A percentile compares a stretch with the other conserved stretches of the same genome.
Evolutionary conservation across 2,888 invertebrate species (phyloP).

Genomic region (Hyposoter dolosus): DNA sequence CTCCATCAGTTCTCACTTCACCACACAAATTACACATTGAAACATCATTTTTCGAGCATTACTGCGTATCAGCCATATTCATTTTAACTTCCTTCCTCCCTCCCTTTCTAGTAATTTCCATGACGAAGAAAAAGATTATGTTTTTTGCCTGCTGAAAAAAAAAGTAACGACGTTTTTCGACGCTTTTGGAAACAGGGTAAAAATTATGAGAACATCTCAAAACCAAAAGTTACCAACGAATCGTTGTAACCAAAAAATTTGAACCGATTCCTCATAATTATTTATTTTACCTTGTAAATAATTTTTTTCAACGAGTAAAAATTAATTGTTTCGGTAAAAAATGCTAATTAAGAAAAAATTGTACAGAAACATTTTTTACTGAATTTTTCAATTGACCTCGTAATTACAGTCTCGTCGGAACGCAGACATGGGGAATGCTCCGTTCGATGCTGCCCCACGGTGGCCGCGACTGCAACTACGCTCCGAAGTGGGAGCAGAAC

Average conservation of each 20-base stretch:
- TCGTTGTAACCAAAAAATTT: not conserved
- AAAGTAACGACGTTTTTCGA: not conserved
- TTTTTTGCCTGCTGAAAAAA: not conserved
- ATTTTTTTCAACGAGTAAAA: not conserved
- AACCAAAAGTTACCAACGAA: not conserved
- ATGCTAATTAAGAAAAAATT: not conserved
- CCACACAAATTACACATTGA: not conserved
- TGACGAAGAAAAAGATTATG: not conserved
- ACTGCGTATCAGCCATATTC: not conserved
- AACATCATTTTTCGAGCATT: not conserved
- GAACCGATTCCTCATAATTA: not conserved
- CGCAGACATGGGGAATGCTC: constrained; percentile 41
- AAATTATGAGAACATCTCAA: not conserved
- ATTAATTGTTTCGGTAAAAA: not conserved
- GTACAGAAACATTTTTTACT: not conserved
- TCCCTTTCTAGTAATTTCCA: not conserved
- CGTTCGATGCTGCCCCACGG: constrained; percentile 78
- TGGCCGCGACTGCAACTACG: constrained; percentile 68
- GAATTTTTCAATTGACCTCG: not conserved
- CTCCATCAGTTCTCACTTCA: constrained; percentile 39
- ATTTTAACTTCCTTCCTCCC: not conserved
- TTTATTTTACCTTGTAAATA: not conserved
- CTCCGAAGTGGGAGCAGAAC: not conserved
- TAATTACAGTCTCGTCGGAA: not conserved
- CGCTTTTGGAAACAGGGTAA: no score